These are phyloP conservation scores for Clitarchus hookeri DNA, from an alignment of 2,888 invertebrate genomes.

Conservation along the genomic window DNA sequence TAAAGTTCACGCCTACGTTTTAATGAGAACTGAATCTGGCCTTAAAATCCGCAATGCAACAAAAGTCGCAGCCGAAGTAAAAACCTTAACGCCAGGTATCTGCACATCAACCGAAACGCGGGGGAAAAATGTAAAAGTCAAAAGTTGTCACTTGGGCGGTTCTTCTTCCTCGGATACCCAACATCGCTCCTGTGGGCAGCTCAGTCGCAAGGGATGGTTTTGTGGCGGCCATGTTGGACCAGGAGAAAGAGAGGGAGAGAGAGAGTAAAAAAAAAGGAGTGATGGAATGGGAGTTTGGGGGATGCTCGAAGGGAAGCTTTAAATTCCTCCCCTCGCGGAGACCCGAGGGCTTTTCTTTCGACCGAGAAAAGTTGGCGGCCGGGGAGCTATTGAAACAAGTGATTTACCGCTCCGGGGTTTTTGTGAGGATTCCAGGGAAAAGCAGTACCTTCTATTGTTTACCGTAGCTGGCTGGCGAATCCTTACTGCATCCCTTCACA, in stretches of 20 bases:
- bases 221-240: constrained; percentile 20
- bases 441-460: constrained; percentile 21
- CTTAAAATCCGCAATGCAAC: no score
- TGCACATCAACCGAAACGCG: no score
- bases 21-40: no score
- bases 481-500: no score
- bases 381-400: constrained; percentile 37
- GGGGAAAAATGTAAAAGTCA: no score
- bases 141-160: not conserved
- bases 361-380: constrained; percentile 11
- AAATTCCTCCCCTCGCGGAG: constrained; percentile 18
- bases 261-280: not conserved
- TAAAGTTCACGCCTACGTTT: no score
- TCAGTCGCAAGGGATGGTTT: constrained; percentile 1
- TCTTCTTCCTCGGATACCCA: not conserved
- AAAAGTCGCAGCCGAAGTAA: no score
- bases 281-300: not conserved
- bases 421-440: not conserved
- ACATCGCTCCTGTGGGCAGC: not conserved
- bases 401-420: constrained; percentile 36
- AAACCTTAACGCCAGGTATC: no score
- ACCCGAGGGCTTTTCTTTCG: not conserved
- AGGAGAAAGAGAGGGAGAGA: not conserved
- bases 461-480: not conserved
- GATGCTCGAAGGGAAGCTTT: constrained; percentile 28